Conservation (phyloP, 1,140 invertebrate genomes). For the Sitodiplosis mosellana region DNA sequence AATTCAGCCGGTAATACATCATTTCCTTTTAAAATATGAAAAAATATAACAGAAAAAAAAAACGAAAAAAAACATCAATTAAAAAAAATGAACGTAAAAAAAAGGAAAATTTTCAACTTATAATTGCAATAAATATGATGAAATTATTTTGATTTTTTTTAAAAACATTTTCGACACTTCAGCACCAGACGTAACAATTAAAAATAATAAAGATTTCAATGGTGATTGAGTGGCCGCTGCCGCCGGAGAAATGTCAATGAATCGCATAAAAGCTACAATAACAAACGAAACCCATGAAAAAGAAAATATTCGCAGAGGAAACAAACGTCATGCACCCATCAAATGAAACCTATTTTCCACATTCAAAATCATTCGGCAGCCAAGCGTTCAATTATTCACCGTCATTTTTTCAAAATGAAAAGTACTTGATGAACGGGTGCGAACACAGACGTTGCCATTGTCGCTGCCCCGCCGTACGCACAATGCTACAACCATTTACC, state of each 20-base stretch:
- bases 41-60: constrained; percentile 23
- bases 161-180: neutral
- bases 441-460: too few relatives aligned
- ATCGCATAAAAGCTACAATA: neutral
- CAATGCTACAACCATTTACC: constrained; percentile 21
- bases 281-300: too few relatives aligned
- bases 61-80: constrained; percentile 4
- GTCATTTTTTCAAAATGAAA: too few relatives aligned
- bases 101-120: constrained; percentile 1
- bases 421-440: neutral
- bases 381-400: too few relatives aligned
- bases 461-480: too few relatives aligned
- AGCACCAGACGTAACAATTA: constrained; percentile 2
- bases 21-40: constrained; percentile 30
- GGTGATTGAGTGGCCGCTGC: too few relatives aligned
- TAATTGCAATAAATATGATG: neutral
- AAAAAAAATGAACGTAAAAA: constrained; percentile 2
- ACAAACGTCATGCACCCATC: too few relatives aligned
- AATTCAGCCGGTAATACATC: constrained; percentile 44
- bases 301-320: too few relatives aligned
- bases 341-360: too few relatives aligned
- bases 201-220: neutral
- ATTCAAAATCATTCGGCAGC: too few relatives aligned
- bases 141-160: neutral
- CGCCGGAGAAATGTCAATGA: neutral